phyloP scores from a whole-genome alignment of 2,113 vertebrate genomes.

The Eurystomus gularis region DNA sequence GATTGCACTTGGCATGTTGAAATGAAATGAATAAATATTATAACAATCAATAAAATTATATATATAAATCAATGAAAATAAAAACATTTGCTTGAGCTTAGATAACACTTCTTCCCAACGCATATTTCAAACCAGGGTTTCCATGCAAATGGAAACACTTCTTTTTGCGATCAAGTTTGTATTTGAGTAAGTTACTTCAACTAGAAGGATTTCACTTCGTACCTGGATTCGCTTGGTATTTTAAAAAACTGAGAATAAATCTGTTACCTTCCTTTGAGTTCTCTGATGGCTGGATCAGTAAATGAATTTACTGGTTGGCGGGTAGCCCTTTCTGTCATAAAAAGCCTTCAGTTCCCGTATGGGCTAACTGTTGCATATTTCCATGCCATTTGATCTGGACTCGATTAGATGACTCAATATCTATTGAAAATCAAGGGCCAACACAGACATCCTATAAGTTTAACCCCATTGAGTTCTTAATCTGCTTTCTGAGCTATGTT shows the following conservation, averaged over 20 bases:
- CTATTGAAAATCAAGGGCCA: background rate
- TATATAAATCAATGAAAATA: background rate
- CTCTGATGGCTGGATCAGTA: background rate
- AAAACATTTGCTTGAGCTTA: background rate
- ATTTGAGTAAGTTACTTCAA: background rate
- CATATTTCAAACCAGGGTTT: background rate
- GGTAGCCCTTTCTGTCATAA: background rate
- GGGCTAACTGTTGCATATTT: background rate
- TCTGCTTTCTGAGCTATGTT: background rate
- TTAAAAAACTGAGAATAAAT: background rate
- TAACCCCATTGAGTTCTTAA: background rate
- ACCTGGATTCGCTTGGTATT: background rate
- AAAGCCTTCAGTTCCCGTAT: background rate
- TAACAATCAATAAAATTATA: background rate
- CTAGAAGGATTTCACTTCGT: background rate
- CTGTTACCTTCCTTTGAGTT: background rate
- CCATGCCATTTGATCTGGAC: background rate
- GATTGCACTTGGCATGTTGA: background rate
- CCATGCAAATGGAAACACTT: background rate
- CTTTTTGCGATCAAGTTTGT: background rate
- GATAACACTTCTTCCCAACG: background rate
- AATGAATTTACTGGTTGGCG: background rate
- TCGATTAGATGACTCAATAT: background rate
- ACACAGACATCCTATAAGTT: accelerated
- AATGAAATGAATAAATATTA: conserved; percentile 6